These are phyloP conservation scores for Trachurus trachurus DNA, from an alignment of 2,797 vertebrate species.

Conservation along the genomic window DNA sequence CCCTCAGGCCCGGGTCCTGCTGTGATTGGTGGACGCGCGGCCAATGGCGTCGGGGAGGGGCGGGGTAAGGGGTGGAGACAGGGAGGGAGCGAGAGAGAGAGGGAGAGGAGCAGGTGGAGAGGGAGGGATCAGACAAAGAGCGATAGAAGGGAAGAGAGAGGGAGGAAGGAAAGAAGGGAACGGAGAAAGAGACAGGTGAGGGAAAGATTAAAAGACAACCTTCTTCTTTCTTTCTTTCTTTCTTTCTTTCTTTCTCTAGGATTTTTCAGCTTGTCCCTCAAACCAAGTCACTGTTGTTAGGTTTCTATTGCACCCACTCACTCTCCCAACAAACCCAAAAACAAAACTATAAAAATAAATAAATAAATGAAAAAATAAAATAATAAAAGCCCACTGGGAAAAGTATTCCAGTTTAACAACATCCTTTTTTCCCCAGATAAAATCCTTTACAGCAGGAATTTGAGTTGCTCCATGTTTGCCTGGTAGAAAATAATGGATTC, in stretches of 20 bases:
- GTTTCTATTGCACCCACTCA: neutral
- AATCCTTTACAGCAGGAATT: neutral
- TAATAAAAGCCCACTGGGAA: too few relatives aligned
- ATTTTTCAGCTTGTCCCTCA: too few relatives aligned
- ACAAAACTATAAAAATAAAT: too few relatives aligned
- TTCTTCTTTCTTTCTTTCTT: slow-evolving; percentile 33
- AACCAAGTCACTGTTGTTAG: neutral
- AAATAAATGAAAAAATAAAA: too few relatives aligned
- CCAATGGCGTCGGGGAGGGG: slow-evolving; percentile 84
- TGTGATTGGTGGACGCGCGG: slow-evolving; percentile 90
- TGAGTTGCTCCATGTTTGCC: neutral
- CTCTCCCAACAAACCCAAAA: neutral
- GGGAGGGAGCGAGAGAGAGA: slow-evolving; percentile 59
- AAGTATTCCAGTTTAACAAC: too few relatives aligned
- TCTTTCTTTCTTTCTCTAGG: slow-evolving; percentile 61
- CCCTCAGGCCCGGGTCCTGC: slow-evolving; percentile 87
- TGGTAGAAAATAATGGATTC: slow-evolving; percentile 8
- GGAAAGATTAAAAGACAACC: slow-evolving; percentile 81
- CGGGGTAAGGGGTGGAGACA: slow-evolving; percentile 76
- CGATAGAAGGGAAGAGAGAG: slow-evolving; percentile 62
- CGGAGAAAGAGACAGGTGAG: slow-evolving; percentile 76
- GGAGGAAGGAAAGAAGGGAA: slow-evolving; percentile 60
- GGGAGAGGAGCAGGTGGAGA: slow-evolving; percentile 79
- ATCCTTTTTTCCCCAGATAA: neutral
- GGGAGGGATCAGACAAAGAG: slow-evolving; percentile 81